Conservation (phyloP, 2,888 invertebrate species). For the Drosophila prostipennis region DNA sequence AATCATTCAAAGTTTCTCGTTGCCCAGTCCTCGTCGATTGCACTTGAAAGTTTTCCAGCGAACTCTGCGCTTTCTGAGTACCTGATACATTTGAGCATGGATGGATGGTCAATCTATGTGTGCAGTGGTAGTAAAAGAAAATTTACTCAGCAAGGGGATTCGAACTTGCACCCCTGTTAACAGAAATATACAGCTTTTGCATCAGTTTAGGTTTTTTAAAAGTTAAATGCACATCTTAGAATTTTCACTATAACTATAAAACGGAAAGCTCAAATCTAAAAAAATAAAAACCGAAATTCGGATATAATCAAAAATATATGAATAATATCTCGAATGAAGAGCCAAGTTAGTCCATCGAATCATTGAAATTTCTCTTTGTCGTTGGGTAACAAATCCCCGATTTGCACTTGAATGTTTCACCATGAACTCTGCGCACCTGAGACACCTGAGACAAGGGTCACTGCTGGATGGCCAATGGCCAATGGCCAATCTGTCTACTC, state of each 20-base stretch:
- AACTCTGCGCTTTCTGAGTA: slow-evolving; percentile 45
- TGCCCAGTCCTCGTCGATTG: slow-evolving; percentile 47
- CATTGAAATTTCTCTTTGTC: slow-evolving; percentile 21
- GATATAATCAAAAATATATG: too few species aligned
- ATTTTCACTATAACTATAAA: too few species aligned
- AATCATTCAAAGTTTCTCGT: slow-evolving; percentile 36
- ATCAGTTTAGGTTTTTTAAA: too few species aligned
- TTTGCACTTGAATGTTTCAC: slow-evolving; percentile 1
- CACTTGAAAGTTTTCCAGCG: slow-evolving; percentile 73
- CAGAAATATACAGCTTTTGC: too few species aligned
- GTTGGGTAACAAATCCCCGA: not conserved
- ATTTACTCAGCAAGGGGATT: too few species aligned
- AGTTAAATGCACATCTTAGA: too few species aligned
- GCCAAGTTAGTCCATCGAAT: slow-evolving; percentile 27
- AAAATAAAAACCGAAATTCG: too few species aligned
- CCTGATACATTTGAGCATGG: slow-evolving; percentile 50
- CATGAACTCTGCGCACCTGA: slow-evolving; percentile 5
- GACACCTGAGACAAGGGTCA: slow-evolving; percentile 50
- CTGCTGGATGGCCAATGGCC: slow-evolving; percentile 23
- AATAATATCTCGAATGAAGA: too few species aligned
- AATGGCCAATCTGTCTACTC: slow-evolving; percentile 11
- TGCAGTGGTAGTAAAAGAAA: too few species aligned
- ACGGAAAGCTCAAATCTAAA: too few species aligned
- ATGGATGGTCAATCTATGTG: too few species aligned
- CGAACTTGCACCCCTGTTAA: too few species aligned